These are phyloP conservation scores for Vulpes lagopus DNA, from an alignment of 2,113 vertebrate genomes.

Conservation along the genomic window DNA sequence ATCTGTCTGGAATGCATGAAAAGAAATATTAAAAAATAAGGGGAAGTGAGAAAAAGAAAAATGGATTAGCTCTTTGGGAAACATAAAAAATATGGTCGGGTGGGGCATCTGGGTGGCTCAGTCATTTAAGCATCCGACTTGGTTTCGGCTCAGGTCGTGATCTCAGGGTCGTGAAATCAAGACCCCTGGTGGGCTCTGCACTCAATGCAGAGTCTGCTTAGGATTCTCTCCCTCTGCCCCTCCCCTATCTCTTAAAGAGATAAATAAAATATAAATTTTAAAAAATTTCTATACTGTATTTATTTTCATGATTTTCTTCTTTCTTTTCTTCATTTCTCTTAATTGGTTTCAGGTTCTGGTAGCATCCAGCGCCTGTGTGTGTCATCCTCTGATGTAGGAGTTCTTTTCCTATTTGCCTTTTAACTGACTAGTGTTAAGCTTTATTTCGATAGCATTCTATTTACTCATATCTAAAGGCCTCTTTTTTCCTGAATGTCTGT, in stretches of 20 bases:
- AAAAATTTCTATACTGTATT: neutral
- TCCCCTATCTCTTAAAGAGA: neutral
- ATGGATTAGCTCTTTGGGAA: neutral
- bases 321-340: neutral
- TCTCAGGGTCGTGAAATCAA: neutral
- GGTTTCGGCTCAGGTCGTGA: neutral
- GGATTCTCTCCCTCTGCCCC: neutral
- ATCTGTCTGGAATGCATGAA: slow-evolving; percentile 57
- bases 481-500: neutral
- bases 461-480: neutral
- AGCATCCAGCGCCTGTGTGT: neutral
- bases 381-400: neutral
- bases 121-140: neutral
- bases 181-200: neutral
- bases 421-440: neutral
- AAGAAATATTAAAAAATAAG: slow-evolving; percentile 50
- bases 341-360: neutral
- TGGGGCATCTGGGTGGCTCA: neutral
- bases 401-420: slow-evolving; percentile 4
- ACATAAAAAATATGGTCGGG: neutral
- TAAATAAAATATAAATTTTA: neutral
- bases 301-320: neutral
- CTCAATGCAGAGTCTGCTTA: neutral
- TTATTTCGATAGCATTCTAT: neutral
- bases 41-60: slow-evolving; percentile 26